A percentile compares a stretch with the other conserved stretches of the same genome.
Evolutionary conservation across 2,113 vertebrate genomes (phyloP).

Genomic region (Thunnus thynnus): DNA sequence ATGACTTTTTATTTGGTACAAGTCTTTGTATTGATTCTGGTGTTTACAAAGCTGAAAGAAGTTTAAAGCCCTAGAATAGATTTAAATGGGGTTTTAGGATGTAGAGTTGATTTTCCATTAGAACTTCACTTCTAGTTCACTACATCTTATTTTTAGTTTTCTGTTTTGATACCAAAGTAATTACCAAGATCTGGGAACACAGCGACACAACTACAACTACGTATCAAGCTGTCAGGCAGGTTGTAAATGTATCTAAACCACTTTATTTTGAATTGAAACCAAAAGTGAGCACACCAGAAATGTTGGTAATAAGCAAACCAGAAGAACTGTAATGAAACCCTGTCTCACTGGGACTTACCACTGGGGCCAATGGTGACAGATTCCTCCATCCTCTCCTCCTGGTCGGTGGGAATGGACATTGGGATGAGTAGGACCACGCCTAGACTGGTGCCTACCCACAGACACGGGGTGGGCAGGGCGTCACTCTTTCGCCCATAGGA

Average conservation of each 20-base stretch:
- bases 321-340: no score
- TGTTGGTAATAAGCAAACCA: not conserved
- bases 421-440: conserved; percentile 93
- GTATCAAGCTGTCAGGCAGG: no score
- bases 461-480: conserved; percentile 87
- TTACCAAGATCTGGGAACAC: not conserved
- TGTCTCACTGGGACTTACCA: conserved; percentile 84
- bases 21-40: not conserved
- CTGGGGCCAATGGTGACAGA: conserved; percentile 90
- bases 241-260: no score
- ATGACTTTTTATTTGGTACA: not conserved
- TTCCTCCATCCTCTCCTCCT: conserved; percentile 93
- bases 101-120: not conserved
- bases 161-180: not conserved
- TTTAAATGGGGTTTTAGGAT: no score
- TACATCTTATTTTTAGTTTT: no score
- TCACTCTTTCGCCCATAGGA: conserved; percentile 93
- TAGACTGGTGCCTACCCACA: conserved; percentile 97
- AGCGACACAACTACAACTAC: no score
- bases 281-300: not conserved
- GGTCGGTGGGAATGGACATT: conserved; percentile 89
- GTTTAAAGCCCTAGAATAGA: not conserved
- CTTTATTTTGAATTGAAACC: no score
- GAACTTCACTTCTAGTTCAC: no score
- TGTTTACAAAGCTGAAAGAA: not conserved